A percentile compares a stretch with the other conserved stretches of the same genome.
Conservation (phyloP, 2,113 vertebrate genomes). For the Anseranas semipalmata region DNA sequence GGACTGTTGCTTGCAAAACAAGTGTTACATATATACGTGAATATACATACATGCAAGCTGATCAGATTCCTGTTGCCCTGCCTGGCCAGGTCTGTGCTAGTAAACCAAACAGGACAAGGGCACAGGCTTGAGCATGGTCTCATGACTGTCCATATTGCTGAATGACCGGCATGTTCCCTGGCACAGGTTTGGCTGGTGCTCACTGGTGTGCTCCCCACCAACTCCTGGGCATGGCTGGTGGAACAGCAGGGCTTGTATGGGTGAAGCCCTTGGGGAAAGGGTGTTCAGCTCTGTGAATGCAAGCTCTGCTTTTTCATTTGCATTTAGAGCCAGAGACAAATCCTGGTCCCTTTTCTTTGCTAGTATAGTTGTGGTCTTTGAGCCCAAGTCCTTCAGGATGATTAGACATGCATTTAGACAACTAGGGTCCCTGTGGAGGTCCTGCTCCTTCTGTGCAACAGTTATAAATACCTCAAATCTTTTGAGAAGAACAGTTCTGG, state of each 20-base stretch:
- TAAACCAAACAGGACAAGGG: neutral
- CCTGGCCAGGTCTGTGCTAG: neutral
- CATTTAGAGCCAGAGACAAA: neutral
- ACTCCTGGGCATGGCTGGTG: fast-evolving
- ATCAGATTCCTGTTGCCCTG: neutral
- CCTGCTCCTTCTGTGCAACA: neutral
- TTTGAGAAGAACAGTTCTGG: neutral
- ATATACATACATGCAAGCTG: neutral
- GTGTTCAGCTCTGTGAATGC: neutral
- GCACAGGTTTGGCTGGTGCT: neutral
- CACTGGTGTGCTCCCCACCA: fast-evolving
- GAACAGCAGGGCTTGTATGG: neutral
- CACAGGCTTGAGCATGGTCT: neutral
- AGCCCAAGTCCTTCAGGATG: neutral
- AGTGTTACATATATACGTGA: neutral
- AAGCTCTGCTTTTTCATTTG: neutral
- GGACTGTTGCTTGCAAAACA: fast-evolving
- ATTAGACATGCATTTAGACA: neutral
- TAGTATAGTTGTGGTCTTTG: neutral
- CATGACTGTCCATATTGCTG: neutral
- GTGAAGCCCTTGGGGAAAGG: neutral
- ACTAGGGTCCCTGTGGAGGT: neutral
- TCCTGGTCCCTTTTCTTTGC: neutral
- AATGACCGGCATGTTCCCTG: neutral
- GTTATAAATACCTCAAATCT: neutral